A percentile compares a stretch with the other conserved stretches of the same genome.
Evolutionary conservation across 2,113 vertebrate species (phyloP).

Genomic region (Erpornis zantholeuca): DNA sequence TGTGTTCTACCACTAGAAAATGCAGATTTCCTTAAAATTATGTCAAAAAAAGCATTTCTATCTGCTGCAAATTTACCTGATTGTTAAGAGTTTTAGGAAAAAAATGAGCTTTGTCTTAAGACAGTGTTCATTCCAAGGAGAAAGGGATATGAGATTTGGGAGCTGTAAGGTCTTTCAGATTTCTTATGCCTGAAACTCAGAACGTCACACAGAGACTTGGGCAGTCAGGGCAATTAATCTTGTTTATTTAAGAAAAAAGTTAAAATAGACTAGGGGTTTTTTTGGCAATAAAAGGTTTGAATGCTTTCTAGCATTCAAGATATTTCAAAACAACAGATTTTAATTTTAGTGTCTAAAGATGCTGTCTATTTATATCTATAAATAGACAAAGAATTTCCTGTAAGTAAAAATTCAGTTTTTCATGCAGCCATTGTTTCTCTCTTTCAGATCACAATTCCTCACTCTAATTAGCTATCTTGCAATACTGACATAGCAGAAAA

Average conservation of each 20-base stretch:
- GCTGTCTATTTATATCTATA: neutral
- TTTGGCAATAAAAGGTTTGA: neutral
- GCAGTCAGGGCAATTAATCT: neutral
- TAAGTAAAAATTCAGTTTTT: neutral
- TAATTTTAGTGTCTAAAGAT: neutral
- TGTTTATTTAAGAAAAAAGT: neutral
- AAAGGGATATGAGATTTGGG: neutral
- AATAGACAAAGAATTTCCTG: neutral
- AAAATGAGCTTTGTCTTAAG: neutral
- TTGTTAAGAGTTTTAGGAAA: neutral
- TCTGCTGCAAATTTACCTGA: neutral
- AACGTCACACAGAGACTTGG: neutral
- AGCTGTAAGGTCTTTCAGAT: neutral
- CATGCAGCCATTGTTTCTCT: neutral
- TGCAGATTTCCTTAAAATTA: neutral
- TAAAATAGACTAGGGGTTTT: neutral
- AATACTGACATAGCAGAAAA: neutral
- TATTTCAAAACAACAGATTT: neutral
- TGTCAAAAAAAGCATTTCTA: neutral
- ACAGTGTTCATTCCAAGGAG: neutral
- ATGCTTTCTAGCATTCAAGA: neutral
- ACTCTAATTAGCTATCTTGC: neutral
- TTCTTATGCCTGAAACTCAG: neutral
- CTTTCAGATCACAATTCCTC: neutral
- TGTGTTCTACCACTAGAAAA: neutral